phyloP scores from a whole-genome alignment of 2,888 invertebrate species.

The Drosophila barbarae region DNA sequence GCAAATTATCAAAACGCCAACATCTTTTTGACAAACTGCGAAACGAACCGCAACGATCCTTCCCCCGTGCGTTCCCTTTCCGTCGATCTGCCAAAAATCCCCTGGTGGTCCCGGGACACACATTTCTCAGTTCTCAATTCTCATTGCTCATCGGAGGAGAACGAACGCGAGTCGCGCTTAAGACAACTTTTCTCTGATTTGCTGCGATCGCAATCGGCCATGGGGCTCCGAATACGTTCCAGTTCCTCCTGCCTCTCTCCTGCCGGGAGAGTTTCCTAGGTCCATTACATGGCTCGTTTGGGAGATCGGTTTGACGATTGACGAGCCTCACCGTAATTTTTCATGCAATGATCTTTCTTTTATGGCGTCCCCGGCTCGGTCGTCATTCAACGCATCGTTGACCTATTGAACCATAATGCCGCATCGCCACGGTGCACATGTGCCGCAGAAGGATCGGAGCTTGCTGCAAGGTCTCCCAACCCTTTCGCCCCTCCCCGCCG shows the following conservation, averaged over 20 bases:
- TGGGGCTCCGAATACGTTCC: conserved; percentile 42
- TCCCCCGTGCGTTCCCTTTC: conserved; percentile 4
- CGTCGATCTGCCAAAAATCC: conserved; percentile 34
- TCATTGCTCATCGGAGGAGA: conserved; percentile 41
- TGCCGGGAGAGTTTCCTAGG: conserved; percentile 33
- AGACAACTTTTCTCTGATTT: conserved; percentile 59
- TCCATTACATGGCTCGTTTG: conserved; percentile 69
- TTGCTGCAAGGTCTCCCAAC: conserved; percentile 18
- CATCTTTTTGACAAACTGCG: conserved; percentile 71
- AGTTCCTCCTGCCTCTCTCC: conserved; percentile 26
- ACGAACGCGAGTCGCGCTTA: conserved; percentile 55
- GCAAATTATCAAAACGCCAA: conserved; percentile 75
- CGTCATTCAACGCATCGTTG: conserved; percentile 78
- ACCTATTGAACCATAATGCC: conserved; percentile 77
- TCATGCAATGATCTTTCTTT: conserved; percentile 67
- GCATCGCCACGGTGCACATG: conserved; percentile 53
- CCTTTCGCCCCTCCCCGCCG: conserved; percentile 23
- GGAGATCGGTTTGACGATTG: conserved; percentile 66
- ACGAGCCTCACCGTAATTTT: conserved; percentile 75
- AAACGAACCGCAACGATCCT: conserved; percentile 39
- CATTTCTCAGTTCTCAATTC: conserved; percentile 51
- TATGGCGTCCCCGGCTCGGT: conserved; percentile 43
- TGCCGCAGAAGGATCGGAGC: conserved; percentile 65
- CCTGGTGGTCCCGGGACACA: conserved; percentile 60
- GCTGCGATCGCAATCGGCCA: conserved; percentile 69